Base-by-base conservation (phyloP, 2,888 invertebrate species). In the Dysmachus trigonus region DNA sequence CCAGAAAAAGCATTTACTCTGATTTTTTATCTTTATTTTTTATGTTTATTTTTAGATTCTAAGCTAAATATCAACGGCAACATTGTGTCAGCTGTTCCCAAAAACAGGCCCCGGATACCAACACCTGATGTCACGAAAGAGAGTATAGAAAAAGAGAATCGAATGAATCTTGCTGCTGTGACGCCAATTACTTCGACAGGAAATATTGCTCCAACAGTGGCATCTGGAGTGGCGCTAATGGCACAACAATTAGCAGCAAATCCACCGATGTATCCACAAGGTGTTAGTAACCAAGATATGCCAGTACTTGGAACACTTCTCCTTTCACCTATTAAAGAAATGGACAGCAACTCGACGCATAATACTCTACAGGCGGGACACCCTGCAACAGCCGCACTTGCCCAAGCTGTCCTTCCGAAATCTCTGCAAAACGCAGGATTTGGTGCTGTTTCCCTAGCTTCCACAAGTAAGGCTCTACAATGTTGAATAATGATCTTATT, bases 81-180 rank as follows among this genome's bases (percentile, higher is more conserved):
- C 0, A 94, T 94, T 15, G 92, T 95, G 47, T 94, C 95, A 7
- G 62, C 51, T n/a, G 74, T 51, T 2, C 73, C 35, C 1, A 85
- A 85, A 90, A 95, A 96, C 90, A 94, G 97, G 85, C 97, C 97
- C n/a, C 94, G 97, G 84, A 97, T 97, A 89, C 97, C 97, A 53
- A 97, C 97, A 7, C 97, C 97, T 0, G 97, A 97, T 91, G 96
- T 96, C 7, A 95, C 96, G 41, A 97, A 96, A 91, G 97, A 97
- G 91, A 94, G 95, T 30, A 93, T 94, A 87, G 96, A 96, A 89
- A 94, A 95, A 85, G 96, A 96, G 90, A 94, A 94, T 90, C 93
- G 95, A 85, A 92, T 95, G 72, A 93, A 88, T 53, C 88, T 89
- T 72, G 83, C 94, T 27, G 87, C 85, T 27, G 79, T 88, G 73